A percentile compares a stretch with the other conserved stretches of the same genome.
phyloP scores from a whole-genome alignment of 2,113 vertebrate species.

The Pelodiscus sinensis region DNA sequence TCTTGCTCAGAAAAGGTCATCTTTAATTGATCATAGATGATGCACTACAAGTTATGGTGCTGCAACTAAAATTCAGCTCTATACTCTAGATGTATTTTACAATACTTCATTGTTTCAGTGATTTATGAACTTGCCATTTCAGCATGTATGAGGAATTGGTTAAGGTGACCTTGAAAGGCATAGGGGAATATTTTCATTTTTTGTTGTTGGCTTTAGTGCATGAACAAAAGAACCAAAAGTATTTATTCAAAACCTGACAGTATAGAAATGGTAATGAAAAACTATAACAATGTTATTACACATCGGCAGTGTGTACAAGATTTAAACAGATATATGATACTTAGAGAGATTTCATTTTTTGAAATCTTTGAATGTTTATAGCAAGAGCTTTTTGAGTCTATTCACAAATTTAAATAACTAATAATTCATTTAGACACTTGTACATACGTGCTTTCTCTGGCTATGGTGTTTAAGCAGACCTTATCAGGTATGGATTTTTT shows the following conservation, averaged over 20 bases:
- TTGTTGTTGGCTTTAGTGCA: slow-evolving; percentile 44
- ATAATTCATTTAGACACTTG: slow-evolving; percentile 19
- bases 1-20: slow-evolving; percentile 60
- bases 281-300: slow-evolving; percentile 48
- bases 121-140: slow-evolving; percentile 56
- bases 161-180: slow-evolving; percentile 42
- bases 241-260: background rate
- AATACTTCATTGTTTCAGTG: slow-evolving; percentile 40
- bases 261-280: slow-evolving; percentile 34
- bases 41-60: slow-evolving; percentile 39
- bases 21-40: slow-evolving; percentile 59
- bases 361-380: slow-evolving; percentile 49
- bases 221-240: background rate
- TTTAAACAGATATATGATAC: slow-evolving; percentile 33
- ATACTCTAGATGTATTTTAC: slow-evolving; percentile 9
- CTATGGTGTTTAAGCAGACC: background rate
- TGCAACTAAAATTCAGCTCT: background rate
- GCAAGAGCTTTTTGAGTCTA: slow-evolving; percentile 22
- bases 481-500: background rate
- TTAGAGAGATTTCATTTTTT: slow-evolving; percentile 42
- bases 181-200: background rate
- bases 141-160: slow-evolving; percentile 38
- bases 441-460: background rate
- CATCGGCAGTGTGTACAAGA: slow-evolving; percentile 41
- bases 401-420: slow-evolving; percentile 63